A percentile compares a stretch with the other conserved stretches of the same genome.
phyloP scores from a whole-genome alignment of 1,140 invertebrate species.

The Condylostylus longicornis region DNA sequence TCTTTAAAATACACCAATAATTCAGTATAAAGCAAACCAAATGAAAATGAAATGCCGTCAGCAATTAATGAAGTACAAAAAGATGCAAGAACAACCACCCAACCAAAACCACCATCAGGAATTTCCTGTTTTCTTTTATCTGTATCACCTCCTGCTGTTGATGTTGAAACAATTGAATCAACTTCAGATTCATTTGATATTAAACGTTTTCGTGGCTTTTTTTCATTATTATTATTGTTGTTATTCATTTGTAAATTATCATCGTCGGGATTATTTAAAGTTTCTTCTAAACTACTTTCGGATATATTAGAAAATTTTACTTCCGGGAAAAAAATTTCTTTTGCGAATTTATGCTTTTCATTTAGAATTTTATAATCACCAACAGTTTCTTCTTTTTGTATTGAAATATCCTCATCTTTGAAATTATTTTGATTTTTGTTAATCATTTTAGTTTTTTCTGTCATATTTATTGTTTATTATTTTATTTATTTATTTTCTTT shows the following conservation, averaged over 20 bases:
- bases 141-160: no score
- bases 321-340: constrained; percentile 20
- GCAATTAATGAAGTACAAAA: constrained; percentile 81
- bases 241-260: constrained; percentile 13
- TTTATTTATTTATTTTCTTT: no score
- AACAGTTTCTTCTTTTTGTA: no score
- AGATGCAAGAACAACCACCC: constrained; percentile 74
- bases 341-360: no score
- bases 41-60: constrained; percentile 89
- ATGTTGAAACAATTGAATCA: constrained; percentile 24
- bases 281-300: constrained; percentile 19
- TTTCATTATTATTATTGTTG: constrained; percentile 10
- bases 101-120: constrained; percentile 43
- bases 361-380: no score
- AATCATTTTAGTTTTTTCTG: no score
- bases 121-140: constrained; percentile 28
- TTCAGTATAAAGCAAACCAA: constrained; percentile 76
- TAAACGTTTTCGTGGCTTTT: constrained; percentile 23
- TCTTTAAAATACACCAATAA: constrained; percentile 73
- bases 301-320: constrained; percentile 29
- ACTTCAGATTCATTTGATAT: constrained; percentile 26
- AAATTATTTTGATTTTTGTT: no score
- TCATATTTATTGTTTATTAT: no score
- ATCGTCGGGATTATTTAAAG: constrained; percentile 1
- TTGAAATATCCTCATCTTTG: no score